Percentiles rank a stretch among this genome's conserved stretches.
These are phyloP conservation scores for Syngnathus floridae DNA, from an alignment of 2,113 vertebrate genomes.

Conservation along the genomic window DNA sequence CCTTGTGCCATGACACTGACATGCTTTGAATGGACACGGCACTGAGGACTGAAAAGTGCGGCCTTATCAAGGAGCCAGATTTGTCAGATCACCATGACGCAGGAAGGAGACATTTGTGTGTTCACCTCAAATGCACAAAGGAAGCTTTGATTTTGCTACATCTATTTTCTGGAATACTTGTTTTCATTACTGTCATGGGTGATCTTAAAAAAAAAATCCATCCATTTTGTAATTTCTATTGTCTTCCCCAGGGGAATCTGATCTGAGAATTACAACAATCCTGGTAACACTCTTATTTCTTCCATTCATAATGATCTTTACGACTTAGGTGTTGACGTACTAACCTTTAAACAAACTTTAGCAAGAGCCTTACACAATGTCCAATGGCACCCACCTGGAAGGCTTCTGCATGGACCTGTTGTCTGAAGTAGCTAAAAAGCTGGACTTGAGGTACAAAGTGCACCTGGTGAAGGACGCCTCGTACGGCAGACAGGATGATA, in stretches of 20 bases:
- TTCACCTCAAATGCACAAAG: constrained; percentile 56
- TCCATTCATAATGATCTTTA: neutral
- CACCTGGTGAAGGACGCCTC: constrained; percentile 74
- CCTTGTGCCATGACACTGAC: constrained; percentile 50
- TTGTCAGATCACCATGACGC: constrained; percentile 42
- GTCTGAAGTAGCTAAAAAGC: constrained; percentile 68
- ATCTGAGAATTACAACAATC: constrained; percentile 77
- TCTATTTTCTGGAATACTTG: no score
- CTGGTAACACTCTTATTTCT: constrained; percentile 58
- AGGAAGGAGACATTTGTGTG: constrained; percentile 48
- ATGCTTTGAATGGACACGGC: constrained; percentile 33
- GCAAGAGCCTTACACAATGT: constrained; percentile 81
- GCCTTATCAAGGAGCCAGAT: constrained; percentile 18
- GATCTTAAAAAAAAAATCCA: neutral
- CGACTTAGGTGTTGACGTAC: constrained; percentile 5
- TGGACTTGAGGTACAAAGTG: constrained; percentile 77
- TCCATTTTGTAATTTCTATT: neutral
- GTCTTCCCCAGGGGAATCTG: constrained; percentile 30
- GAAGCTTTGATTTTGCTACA: constrained; percentile 25
- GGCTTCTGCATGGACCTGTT: constrained; percentile 85
- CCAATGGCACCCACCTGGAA: constrained; percentile 69
- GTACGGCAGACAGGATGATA: constrained; percentile 71
- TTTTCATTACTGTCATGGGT: neutral
- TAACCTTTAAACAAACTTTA: constrained; percentile 25
- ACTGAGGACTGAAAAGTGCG: neutral